Conservation (phyloP, 1,140 invertebrate species). For the Leptinotarsa defecta region DNA sequence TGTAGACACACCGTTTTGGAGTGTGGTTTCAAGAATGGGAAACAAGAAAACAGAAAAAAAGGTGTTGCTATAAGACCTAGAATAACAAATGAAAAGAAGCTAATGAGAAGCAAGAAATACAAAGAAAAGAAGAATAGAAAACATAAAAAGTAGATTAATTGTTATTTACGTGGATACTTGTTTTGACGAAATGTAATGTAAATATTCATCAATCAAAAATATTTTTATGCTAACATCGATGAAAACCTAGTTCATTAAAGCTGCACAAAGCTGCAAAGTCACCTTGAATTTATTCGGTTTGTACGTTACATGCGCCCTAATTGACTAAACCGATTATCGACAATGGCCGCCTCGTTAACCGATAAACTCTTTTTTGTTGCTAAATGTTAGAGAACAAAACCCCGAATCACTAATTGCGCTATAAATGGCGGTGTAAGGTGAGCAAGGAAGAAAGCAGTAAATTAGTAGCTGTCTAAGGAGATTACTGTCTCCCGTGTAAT, state of each 20-base stretch:
- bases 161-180: no score
- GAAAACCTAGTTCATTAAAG: not conserved
- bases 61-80: no score
- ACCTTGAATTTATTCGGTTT: not conserved
- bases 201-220: no score
- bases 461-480: slow-evolving; percentile 42
- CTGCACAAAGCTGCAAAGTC: not conserved
- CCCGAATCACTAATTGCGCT: slow-evolving; percentile 29
- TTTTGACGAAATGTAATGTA: no score
- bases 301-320: not conserved
- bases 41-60: no score
- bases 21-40: no score
- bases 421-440: slow-evolving; percentile 34
- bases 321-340: slow-evolving; percentile 2
- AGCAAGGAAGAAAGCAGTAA: slow-evolving; percentile 31
- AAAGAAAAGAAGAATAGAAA: no score
- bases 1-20: no score
- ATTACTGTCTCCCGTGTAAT: slow-evolving; percentile 42
- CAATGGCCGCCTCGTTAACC: not conserved
- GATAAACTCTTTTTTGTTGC: not conserved
- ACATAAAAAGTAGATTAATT: no score
- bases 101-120: no score
- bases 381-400: slow-evolving; percentile 12
- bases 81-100: no score
- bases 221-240: no score